Base-by-base conservation (phyloP, 2,888 invertebrate genomes). In the Acrobasis consociella region DNA sequence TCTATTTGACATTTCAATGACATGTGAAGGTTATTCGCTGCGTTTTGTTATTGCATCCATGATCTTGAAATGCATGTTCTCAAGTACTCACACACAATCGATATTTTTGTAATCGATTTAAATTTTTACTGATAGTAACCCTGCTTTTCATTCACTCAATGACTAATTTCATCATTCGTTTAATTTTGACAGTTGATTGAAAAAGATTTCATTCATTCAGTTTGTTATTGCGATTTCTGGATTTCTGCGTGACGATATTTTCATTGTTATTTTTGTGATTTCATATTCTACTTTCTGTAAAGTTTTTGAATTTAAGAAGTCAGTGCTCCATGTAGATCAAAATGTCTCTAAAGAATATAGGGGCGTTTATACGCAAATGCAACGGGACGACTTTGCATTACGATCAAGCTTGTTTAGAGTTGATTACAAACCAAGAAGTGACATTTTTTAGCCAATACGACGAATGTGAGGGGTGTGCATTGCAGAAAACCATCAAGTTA, bases 1-100 rank as follows among this genome's bases (percentile, higher is more conserved):
- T 89, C 87, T 77, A 64, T 79, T 83, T 91, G 91, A 92, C 91
- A 89, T 90, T 85, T 82, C 89, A 91, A 91, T 87, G 89, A 82
- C 86, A 82, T 72, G 69, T 80, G 91, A 92, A 92, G 91, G 92
- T 91, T 86, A 85, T 77, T 39, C 5, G 53, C 73, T 67, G 80
- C 83, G 86, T 87, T 87, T 83, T 61, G 77, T 76, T 83, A 39
- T 60, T 77, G 60, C 71, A 58, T 59, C 0, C 11, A 0, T 22
- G 2, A 49, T 31, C 49, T 49, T 31, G 38, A 5, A 15, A 5
- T 17, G 5, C 39, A 16, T 13, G 11, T 9, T 22, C 10, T 3
- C 9, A 52, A 22, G 5, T 5, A 31, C 8, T 5, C 2, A 22
- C 5, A 3, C 22, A 22, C 5, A 22, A 31, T 31, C 31, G 31